These are phyloP conservation scores for Cryptomyrus ogoouensis DNA, from an alignment of 2,113 vertebrate genomes.

Conservation along the genomic window DNA sequence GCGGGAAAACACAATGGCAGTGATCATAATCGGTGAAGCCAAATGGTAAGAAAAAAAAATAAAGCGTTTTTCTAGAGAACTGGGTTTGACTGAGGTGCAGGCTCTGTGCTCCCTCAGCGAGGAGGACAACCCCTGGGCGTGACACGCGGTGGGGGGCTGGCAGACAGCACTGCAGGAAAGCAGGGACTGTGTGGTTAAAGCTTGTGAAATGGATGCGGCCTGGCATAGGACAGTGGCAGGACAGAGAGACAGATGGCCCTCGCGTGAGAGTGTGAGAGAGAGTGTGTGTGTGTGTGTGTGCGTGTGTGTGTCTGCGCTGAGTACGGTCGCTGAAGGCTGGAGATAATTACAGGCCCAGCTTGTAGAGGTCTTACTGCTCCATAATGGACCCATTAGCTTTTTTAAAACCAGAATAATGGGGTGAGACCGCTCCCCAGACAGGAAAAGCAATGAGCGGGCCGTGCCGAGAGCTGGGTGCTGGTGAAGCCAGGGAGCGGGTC, in stretches of 20 bases:
- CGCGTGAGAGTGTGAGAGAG: neutral
- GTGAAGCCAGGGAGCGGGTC: neutral
- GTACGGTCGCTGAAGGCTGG: neutral
- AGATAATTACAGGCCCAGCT: constrained; percentile 18
- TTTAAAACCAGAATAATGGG: constrained; percentile 19
- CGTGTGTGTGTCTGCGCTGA: neutral
- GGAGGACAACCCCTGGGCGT: neutral
- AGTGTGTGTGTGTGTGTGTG: neutral
- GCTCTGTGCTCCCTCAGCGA: neutral
- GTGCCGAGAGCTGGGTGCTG: neutral
- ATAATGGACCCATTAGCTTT: constrained; percentile 16
- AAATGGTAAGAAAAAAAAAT: neutral
- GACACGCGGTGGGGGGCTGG: neutral
- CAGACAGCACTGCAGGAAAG: neutral
- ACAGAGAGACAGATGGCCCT: constrained; percentile 9
- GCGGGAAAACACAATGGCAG: neutral
- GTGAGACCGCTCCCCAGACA: neutral
- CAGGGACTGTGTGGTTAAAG: neutral
- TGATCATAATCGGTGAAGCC: neutral
- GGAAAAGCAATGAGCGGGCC: neutral
- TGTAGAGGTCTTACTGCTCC: constrained; percentile 14
- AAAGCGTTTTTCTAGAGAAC: neutral
- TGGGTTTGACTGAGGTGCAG: neutral
- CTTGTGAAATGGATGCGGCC: neutral
- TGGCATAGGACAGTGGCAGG: neutral